phyloP scores from a whole-genome alignment of 2,797 vertebrate species.

The Phataginus tetradactyla region DNA sequence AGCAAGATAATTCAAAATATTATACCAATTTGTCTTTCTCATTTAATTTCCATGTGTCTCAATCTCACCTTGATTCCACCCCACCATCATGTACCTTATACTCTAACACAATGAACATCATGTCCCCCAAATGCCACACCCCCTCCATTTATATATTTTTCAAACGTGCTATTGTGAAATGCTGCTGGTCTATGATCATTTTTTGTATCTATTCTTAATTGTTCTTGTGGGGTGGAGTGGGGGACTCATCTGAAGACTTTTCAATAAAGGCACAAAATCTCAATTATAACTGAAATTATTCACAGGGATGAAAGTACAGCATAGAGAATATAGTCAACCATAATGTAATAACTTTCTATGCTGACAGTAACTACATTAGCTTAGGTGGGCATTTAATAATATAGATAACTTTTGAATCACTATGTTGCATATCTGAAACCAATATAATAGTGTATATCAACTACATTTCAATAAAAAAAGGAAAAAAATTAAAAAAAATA shows the following conservation, averaged over 20 bases:
- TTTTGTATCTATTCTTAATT: neutral
- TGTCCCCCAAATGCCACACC: neutral
- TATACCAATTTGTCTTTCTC: constrained; percentile 22
- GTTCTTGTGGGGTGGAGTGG: neutral
- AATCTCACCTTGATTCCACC: neutral
- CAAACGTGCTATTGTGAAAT: neutral
- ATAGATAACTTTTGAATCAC: no score
- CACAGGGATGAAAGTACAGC: no score
- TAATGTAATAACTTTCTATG: no score
- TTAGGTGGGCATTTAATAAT: no score
- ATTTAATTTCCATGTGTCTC: neutral
- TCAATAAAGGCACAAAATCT: neutral
- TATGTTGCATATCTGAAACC: no score
- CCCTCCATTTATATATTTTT: neutral
- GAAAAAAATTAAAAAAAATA: neutral
- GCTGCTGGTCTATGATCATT: neutral
- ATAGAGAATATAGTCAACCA: no score
- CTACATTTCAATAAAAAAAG: no score
- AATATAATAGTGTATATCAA: no score
- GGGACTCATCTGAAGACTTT: neutral
- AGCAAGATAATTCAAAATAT: neutral
- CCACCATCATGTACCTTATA: neutral
- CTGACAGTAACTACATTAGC: no score
- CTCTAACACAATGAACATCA: neutral
- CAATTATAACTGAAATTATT: no score